phyloP scores from a whole-genome alignment of 2,888 invertebrate genomes.

The Chloroclystis v-ata region DNA sequence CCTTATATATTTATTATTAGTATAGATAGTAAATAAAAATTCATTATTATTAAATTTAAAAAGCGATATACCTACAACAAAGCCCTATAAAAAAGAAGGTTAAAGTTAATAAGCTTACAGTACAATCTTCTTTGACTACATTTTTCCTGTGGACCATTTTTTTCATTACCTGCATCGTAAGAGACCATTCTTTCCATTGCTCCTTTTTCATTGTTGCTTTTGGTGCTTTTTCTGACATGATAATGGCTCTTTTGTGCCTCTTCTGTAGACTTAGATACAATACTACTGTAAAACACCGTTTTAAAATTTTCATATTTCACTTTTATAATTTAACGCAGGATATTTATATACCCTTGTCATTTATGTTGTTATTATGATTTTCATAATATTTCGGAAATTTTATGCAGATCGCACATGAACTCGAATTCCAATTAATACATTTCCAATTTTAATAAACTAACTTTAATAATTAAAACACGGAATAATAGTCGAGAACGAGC shows the following conservation, averaged over 20 bases:
- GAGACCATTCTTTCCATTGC: slow-evolving; percentile 45
- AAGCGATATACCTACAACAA: slow-evolving; percentile 32
- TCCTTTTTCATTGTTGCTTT: slow-evolving; percentile 41
- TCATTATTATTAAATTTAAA: slow-evolving; percentile 34
- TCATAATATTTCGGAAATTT: no score
- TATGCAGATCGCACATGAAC: no score
- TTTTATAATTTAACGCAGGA: no score
- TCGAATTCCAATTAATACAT: no score
- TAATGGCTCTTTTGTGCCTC: slow-evolving; percentile 48
- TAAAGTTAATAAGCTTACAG: slow-evolving; percentile 62
- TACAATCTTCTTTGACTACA: slow-evolving; percentile 51
- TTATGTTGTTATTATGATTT: no score
- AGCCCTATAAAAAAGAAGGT: slow-evolving; percentile 42
- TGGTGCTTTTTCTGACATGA: slow-evolving; percentile 44
- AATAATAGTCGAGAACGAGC: no score
- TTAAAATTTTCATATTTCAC: not conserved
- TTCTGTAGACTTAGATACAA: slow-evolving; percentile 14
- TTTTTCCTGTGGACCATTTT: slow-evolving; percentile 46
- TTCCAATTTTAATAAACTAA: no score
- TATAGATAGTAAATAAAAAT: slow-evolving; percentile 24
- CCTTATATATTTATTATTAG: no score
- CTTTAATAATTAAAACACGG: no score
- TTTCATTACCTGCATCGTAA: slow-evolving; percentile 65
- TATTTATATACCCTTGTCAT: no score
- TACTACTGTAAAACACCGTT: not conserved